These are phyloP conservation scores for Astreopora myriophthalma DNA, from an alignment of 64 coral and sea anemone species.

Conservation along the genomic window DNA sequence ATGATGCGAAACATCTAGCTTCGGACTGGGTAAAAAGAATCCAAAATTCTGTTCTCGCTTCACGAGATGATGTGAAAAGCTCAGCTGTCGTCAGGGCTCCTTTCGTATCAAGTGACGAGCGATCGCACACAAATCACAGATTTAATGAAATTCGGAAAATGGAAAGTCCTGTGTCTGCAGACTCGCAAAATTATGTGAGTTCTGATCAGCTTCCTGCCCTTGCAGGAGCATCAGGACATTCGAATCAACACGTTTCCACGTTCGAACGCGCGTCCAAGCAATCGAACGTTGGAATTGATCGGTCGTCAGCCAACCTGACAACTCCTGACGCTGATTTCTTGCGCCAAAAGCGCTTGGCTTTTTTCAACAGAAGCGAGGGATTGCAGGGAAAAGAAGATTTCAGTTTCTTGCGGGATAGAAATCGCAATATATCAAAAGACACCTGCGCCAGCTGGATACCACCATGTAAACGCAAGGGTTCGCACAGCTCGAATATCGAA, in stretches of 20 bases:
- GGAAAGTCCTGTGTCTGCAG: neutral
- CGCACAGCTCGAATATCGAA: neutral
- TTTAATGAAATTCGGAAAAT: slow-evolving; percentile 28
- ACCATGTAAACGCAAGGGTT: neutral
- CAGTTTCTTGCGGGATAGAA: neutral
- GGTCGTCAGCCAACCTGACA: neutral
- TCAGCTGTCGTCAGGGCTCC: slow-evolving; percentile 29
- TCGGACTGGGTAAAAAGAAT: slow-evolving; percentile 44
- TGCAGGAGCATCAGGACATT: neutral
- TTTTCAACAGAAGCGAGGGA: slow-evolving; percentile 10
- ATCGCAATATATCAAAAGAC: neutral
- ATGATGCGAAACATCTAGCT: slow-evolving; percentile 60
- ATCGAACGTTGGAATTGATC: neutral
- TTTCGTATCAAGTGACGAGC: slow-evolving; percentile 26
- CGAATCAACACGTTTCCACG: neutral
- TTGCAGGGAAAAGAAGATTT: neutral
- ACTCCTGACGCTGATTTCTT: slow-evolving; percentile 38
- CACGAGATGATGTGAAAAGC: slow-evolving; percentile 1
- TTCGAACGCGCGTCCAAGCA: neutral
- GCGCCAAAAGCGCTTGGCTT: slow-evolving; percentile 69
- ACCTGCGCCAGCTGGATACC: neutral
- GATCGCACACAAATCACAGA: neutral
- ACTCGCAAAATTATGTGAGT: neutral
- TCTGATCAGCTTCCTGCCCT: neutral
- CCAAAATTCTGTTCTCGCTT: slow-evolving; percentile 56